phyloP scores from a whole-genome alignment of 2,888 invertebrate species.

The Lithophane semibrunnea region DNA sequence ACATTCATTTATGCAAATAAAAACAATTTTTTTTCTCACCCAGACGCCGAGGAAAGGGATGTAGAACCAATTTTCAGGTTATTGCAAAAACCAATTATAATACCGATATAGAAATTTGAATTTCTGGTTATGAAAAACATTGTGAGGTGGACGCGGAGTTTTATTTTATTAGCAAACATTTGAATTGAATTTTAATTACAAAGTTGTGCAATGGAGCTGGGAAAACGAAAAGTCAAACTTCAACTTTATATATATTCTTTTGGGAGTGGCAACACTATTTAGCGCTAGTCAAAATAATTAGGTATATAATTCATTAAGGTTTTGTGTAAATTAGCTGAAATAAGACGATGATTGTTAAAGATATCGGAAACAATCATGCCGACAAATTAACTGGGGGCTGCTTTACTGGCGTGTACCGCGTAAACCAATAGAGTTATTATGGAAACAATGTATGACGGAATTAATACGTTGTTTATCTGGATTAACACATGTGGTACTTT shows the following conservation, averaged over 20 bases:
- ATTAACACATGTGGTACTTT: no score
- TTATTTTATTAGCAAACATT: constrained; percentile 4
- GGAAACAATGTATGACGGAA: no score
- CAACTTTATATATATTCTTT: not conserved
- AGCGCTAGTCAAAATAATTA: not conserved
- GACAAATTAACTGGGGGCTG: no score
- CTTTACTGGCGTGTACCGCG: no score
- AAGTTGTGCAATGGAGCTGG: not conserved
- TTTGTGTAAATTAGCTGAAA: no score
- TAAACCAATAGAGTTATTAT: no score
- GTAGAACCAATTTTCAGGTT: constrained; percentile 66
- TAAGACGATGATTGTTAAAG: no score
- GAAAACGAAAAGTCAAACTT: not conserved
- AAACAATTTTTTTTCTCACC: constrained; percentile 65
- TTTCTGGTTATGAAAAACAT: constrained; percentile 28
- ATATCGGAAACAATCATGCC: no score
- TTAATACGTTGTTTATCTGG: no score
- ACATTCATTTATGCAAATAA: constrained; percentile 70
- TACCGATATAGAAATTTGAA: constrained; percentile 46
- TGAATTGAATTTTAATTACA: constrained; percentile 22
- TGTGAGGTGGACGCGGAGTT: not conserved
- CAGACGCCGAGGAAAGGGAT: constrained; percentile 53
- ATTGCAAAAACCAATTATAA: constrained; percentile 63
- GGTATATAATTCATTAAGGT: no score
- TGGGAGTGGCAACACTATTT: not conserved